Base-by-base conservation (phyloP, 2,113 vertebrate species). In the Cygnus atratus region DNA sequence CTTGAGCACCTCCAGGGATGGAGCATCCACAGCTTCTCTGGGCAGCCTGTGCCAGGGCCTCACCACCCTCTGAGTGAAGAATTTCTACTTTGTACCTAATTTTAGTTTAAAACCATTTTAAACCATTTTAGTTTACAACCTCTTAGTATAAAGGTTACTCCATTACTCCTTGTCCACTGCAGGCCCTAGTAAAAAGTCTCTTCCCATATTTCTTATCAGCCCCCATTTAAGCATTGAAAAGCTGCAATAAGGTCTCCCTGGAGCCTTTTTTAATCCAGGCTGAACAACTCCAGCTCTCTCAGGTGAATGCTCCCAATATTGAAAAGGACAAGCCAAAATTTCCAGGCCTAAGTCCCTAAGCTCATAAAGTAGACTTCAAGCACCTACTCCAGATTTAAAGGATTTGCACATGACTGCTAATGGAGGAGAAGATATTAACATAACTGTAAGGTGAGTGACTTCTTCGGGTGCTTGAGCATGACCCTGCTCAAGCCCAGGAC, bases 391-490 rank as follows among this genome's bases (percentile, higher is more conserved):
- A 72, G 39, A 57, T 44, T 29, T 25, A 24, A 74, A 58, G 39
- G 17, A 17, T 15, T n/a, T 77, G 6, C 39, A 37, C 2, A 55
- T 4, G 39, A 5, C 12, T 1, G 1, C 39, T 50, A 28, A 17
- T 14, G 37, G 28, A 72, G 48, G 22, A 66, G 70, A 81, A 73
- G 35, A 63, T 28, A 22, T 1, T 3, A 43, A 17, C 7, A 14
- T 29, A 15, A 6, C 2, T 2, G 25, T 54, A 81, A 48, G 41
- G 57, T 33, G 54, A 20, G 25, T n/a, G 24, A 29, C 58, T 63
- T 15, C 66, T 72, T 1, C 0, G 3, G 22, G 24, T 54, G 35
- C 57, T n/a, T 2, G 0, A 7, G 31, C 2, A 24, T 6, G 70
- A 6, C 25, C 10, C 37, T 17, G 35, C 50, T 21, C 3, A 5